These are phyloP conservation scores for Megalonaias nervosa DNA, from an alignment of 1,140 invertebrate genomes.

Conservation along the genomic window DNA sequence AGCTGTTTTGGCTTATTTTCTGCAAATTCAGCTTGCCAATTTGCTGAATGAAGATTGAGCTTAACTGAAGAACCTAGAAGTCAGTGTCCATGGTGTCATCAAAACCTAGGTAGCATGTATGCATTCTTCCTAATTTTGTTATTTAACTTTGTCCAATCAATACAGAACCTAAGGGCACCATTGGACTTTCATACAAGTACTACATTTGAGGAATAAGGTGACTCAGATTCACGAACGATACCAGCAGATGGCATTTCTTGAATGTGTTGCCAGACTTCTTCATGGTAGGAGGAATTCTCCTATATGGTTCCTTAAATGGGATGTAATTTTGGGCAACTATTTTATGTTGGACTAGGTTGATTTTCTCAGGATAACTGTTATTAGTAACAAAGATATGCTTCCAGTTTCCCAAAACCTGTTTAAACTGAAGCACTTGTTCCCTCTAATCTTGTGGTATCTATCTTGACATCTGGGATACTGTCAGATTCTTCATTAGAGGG, in stretches of 20 bases:
- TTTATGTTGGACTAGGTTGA: slow-evolving; percentile 18
- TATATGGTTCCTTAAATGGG: slow-evolving; percentile 20
- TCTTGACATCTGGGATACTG: too few relatives aligned
- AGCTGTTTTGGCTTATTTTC: slow-evolving; percentile 43
- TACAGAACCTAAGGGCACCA: slow-evolving; percentile 20
- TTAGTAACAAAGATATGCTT: slow-evolving; percentile 17
- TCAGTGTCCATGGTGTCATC: slow-evolving; percentile 15
- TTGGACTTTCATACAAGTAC: slow-evolving; percentile 8
- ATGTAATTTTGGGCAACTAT: slow-evolving; percentile 6
- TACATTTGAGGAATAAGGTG: slow-evolving; percentile 13
- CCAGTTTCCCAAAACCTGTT: slow-evolving; percentile 28
- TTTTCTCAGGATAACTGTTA: slow-evolving; percentile 9
- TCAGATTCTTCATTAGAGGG: too few relatives aligned
- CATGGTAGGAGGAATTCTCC: slow-evolving; percentile 21
- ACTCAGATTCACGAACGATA: slow-evolving; percentile 8
- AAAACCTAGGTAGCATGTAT: slow-evolving; percentile 14
- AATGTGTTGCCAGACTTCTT: slow-evolving; percentile 18
- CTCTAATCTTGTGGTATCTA: too few relatives aligned
- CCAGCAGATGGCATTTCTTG: slow-evolving; percentile 14
- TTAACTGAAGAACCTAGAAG: too few relatives aligned
- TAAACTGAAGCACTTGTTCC: not conserved
- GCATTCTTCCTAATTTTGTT: not conserved
- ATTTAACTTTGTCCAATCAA: too few relatives aligned
- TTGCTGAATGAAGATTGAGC: too few relatives aligned
- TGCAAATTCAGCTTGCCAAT: slow-evolving; percentile 68